phyloP scores from a whole-genome alignment of 2,888 invertebrate species.

The Furcula furcula region DNA sequence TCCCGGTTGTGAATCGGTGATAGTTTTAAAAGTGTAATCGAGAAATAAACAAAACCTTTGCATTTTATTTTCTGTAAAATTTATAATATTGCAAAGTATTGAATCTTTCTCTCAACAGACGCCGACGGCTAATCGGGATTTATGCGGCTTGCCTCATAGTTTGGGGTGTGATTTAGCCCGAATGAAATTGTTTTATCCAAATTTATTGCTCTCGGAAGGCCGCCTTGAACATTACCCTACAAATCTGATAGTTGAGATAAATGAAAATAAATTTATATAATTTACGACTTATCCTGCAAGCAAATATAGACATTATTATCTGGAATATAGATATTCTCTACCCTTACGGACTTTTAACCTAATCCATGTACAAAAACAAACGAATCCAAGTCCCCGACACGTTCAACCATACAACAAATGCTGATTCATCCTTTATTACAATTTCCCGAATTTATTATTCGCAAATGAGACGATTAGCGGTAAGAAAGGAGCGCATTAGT shows the following conservation, averaged over 20 bases:
- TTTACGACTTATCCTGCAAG: constrained; percentile 10
- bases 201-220: constrained; percentile 66
- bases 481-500: constrained; percentile 56
- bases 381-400: constrained; percentile 4
- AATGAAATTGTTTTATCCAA: constrained; percentile 74
- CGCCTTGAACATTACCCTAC: constrained; percentile 58
- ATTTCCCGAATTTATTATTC: constrained; percentile 43
- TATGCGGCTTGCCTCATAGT: constrained; percentile 67
- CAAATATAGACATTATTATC: too few species aligned
- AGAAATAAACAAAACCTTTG: too few species aligned
- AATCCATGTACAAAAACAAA: constrained; percentile 10
- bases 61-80: too few species aligned
- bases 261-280: constrained; percentile 18
- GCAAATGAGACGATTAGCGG: constrained; percentile 52
- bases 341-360: too few species aligned
- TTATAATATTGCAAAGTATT: too few species aligned
- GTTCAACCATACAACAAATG: constrained; percentile 10
- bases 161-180: constrained; percentile 60
- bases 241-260: constrained; percentile 53
- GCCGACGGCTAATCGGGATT: constrained; percentile 65
- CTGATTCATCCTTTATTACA: constrained; percentile 22
- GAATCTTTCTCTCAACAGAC: constrained; percentile 58
- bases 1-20: too few species aligned
- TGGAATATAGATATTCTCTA: too few species aligned
- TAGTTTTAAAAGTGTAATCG: too few species aligned